These are phyloP conservation scores for Oligia strigilis DNA, from an alignment of 2,888 invertebrate genomes.

Conservation along the genomic window DNA sequence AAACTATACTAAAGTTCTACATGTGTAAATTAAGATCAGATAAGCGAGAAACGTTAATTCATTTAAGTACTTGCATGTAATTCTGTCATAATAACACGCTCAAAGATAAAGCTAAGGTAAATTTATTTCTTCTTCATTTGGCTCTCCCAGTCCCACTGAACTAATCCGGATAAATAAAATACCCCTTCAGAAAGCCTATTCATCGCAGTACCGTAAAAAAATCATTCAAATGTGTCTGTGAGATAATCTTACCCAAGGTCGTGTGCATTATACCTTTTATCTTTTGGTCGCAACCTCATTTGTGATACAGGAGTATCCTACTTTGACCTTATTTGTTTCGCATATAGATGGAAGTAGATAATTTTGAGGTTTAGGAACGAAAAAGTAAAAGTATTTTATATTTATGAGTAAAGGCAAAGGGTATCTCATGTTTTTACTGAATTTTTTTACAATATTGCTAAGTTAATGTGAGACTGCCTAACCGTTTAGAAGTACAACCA, in stretches of 20 bases:
- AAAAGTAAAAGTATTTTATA: conserved; percentile 21
- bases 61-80: conserved; percentile 1
- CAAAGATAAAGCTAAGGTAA: conserved; percentile 27
- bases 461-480: too few relatives aligned
- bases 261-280: conserved; percentile 64
- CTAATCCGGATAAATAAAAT: conserved; percentile 58
- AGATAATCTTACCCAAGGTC: conserved; percentile 68
- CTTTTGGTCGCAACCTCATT: conserved; percentile 53
- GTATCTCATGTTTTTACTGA: not conserved
- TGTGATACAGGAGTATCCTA: conserved; percentile 57
- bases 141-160: not conserved
- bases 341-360: conserved; percentile 44
- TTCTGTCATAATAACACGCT: conserved; percentile 13
- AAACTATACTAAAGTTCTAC: conserved; percentile 26
- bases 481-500: not conserved
- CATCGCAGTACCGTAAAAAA: conserved; percentile 63
- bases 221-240: conserved; percentile 67
- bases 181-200: conserved; percentile 50
- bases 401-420: conserved; percentile 24
- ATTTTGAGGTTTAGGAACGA: conserved; percentile 33
- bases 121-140: conserved; percentile 43
- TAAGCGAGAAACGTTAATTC: conserved; percentile 18
- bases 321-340: conserved; percentile 54
- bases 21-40: conserved; percentile 23
- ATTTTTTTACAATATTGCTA: not conserved